Base-by-base conservation (phyloP, 1,140 invertebrate species). In the Proctacanthus coquilletti region DNA sequence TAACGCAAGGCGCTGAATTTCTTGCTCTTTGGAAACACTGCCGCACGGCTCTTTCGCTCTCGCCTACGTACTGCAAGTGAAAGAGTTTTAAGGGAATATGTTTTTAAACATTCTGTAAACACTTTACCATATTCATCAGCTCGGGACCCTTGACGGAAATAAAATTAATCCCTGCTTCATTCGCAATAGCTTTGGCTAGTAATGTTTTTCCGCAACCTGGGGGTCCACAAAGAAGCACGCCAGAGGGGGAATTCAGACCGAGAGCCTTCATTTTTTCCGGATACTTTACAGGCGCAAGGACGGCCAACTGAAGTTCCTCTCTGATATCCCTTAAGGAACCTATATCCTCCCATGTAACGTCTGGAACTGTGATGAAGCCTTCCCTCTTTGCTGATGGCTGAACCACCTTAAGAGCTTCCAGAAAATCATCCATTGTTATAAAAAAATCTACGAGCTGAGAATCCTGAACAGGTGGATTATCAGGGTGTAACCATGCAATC, bases 131-230 rank as follows among this genome's bases (percentile, higher is more conserved):
- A 52, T 92, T 96, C 17, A 98, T 63, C 18, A 98, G 62, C 64
- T 98, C 93, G 8, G 93, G 91, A 10, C 93, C 94, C 65, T 96
- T 97, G 9, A 98, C 88, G 11, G 87, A 91, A 45, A 98, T 92
- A 48, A 97, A 96, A 62, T 95, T 96, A 9, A 97, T 83, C 27
- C 88, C 89, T 36, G 88, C 84, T 65, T 96, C 91, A 68, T 96
- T 95, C 4, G 91, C 88, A 36, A 97, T 77, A 19, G 91, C 93
- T 69, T 93, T 93, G 2, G 88, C 88, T 23, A 94, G 49, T 19
- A 93, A 68, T 1, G 89, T 94, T 70, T 94, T 95, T 25, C 91
- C 91, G 66, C 79, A 83, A 18, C 81, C 57, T n/a, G 93, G 93
- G 19, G 93, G 93, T 13, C 93, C 93, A 62, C 84, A 93, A 3